Evolutionary conservation across 2,888 invertebrate genomes (phyloP).

Genomic region (Ypsolopha scabrella): DNA sequence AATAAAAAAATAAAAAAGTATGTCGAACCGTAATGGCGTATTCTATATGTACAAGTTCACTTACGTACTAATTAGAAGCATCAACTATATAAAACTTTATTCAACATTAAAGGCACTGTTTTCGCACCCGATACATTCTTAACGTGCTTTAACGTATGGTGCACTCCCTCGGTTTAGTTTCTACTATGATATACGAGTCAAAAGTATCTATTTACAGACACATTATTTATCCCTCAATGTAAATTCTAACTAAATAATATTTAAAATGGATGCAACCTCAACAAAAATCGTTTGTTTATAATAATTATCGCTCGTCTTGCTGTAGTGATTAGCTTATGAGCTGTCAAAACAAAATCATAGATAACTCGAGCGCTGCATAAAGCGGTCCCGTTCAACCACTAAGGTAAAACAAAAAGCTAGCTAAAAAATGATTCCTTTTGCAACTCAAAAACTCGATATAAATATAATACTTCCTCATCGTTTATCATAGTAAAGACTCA

Average conservation of each 20-base stretch:
- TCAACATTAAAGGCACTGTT: conserved; percentile 70
- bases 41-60: conserved; percentile 63
- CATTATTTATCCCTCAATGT: background rate
- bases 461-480: background rate
- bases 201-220: background rate
- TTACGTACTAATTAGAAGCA: conserved; percentile 62
- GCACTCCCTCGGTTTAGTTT: background rate
- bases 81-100: conserved; percentile 61
- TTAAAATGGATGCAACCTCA: too few relatives aligned
- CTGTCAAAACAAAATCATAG: too few relatives aligned
- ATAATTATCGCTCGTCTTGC: too few relatives aligned
- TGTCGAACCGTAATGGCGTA: conserved; percentile 49
- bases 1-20: background rate
- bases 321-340: too few relatives aligned
- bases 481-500: background rate
- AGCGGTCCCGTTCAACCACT: too few relatives aligned
- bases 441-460: too few relatives aligned
- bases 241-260: background rate
- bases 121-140: conserved; percentile 58
- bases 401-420: too few relatives aligned
- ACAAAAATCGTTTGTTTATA: too few relatives aligned
- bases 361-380: too few relatives aligned
- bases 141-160: background rate
- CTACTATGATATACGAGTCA: background rate
- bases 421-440: too few relatives aligned